These are phyloP conservation scores for Phalera bucephala DNA, from an alignment of 2,888 invertebrate species.

Conservation along the genomic window DNA sequence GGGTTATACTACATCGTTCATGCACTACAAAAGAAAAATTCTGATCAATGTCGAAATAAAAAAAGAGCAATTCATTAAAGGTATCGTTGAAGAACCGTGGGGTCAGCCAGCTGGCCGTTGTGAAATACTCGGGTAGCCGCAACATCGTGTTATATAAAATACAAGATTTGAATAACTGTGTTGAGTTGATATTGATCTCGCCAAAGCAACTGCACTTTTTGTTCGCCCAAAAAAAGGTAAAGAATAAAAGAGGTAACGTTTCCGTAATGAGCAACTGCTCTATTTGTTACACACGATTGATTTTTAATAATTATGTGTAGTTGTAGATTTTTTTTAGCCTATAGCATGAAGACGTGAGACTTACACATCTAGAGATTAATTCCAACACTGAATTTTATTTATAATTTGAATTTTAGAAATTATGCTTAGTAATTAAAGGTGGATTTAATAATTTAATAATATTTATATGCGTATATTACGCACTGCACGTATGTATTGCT, in stretches of 20 bases:
- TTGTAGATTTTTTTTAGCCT: conserved; percentile 6
- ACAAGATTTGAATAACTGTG: conserved; percentile 47
- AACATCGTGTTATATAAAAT: conserved; percentile 75
- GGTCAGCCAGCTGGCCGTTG: conserved; percentile 45
- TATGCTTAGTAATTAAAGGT: too few species aligned
- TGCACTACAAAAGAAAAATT: conserved; percentile 12
- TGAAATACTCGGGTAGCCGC: conserved; percentile 57
- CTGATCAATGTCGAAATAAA: conserved; percentile 20
- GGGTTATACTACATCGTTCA: too few species aligned
- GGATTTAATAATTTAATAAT: too few species aligned
- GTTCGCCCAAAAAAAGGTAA: conserved; percentile 35
- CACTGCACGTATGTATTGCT: too few species aligned
- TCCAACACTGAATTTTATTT: too few species aligned
- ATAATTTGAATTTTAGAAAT: too few species aligned
- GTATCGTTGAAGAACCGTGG: conserved; percentile 25
- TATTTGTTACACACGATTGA: conserved; percentile 23
- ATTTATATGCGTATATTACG: too few species aligned
- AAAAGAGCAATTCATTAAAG: conserved; percentile 13
- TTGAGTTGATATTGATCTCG: conserved; percentile 51
- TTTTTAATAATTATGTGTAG: conserved; percentile 11
- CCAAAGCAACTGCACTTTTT: conserved; percentile 47
- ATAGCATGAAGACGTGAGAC: too few species aligned
- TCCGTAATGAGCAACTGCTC: conserved; percentile 18
- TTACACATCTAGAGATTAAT: too few species aligned
- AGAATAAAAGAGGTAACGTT: conserved; percentile 15